Percentiles rank a stretch among this genome's conserved stretches.
These are phyloP conservation scores for Rotaria macrura DNA, from an alignment of 2,888 invertebrate genomes.

Conservation along the genomic window DNA sequence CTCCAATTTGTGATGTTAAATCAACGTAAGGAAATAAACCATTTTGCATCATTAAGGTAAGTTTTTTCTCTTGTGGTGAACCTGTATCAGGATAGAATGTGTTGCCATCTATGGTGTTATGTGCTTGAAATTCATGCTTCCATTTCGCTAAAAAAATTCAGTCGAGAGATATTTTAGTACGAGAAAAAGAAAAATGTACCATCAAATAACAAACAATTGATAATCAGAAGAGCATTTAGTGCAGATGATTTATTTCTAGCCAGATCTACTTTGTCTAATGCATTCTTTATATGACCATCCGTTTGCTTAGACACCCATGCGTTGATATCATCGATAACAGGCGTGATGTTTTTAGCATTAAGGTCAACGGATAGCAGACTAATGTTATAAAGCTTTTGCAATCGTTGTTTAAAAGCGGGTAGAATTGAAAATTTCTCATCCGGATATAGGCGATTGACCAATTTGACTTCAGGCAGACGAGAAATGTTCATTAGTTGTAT, in stretches of 20 bases:
- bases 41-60: not conserved
- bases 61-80: not conserved
- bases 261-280: not conserved
- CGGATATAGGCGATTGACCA: not conserved
- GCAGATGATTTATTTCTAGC: not conserved
- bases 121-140: not conserved
- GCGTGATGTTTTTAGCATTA: not conserved
- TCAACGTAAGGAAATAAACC: not conserved
- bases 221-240: not conserved
- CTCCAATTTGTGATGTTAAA: not conserved
- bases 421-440: not conserved
- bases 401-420: not conserved
- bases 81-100: not conserved
- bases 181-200: not conserved
- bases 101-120: not conserved
- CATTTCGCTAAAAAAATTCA: not conserved
- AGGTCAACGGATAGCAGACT: not conserved
- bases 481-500: not conserved
- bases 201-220: not conserved
- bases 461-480: not conserved
- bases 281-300: not conserved
- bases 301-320: not conserved
- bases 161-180: fast-evolving
- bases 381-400: not conserved
- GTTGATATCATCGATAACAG: not conserved